A percentile compares a stretch with the other conserved stretches of the same genome.
Conservation (phyloP, 2,797 vertebrate species). For the Eulemur mongoz region DNA sequence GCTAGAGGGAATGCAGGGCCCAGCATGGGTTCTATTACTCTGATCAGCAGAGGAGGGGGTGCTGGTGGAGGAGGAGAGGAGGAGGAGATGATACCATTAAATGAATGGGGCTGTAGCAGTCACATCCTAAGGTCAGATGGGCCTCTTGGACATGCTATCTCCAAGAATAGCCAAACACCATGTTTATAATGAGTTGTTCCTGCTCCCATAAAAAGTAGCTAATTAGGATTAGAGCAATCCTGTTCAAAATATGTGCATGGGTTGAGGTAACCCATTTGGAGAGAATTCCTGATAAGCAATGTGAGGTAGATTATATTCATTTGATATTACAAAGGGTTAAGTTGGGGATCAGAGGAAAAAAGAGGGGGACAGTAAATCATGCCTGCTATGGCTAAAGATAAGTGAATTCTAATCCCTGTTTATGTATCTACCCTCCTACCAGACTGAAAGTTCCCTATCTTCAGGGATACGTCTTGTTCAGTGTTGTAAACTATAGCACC, state of each 20-base stretch:
- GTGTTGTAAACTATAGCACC: background rate
- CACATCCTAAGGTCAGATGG: background rate
- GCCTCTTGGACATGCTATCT: background rate
- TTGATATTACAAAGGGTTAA: background rate
- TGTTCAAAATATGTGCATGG: background rate
- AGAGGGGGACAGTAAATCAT: background rate
- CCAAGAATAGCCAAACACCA: background rate
- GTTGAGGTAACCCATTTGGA: background rate
- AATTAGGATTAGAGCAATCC: background rate
- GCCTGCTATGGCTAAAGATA: background rate
- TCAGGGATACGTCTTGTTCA: background rate
- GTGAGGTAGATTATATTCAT: background rate
- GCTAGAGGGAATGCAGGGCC: background rate
- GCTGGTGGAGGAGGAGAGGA: background rate
- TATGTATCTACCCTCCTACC: background rate
- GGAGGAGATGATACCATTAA: background rate
- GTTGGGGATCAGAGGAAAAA: background rate
- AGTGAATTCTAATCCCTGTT: background rate
- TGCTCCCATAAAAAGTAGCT: background rate
- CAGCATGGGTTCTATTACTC: background rate
- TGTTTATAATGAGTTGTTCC: background rate
- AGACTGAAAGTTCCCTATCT: background rate
- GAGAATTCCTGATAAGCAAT: background rate
- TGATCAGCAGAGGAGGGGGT: no score
- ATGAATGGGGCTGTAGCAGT: background rate